Conservation (phyloP, 2,113 vertebrate species). For the Calyptommatus sinebrachiatus region DNA sequence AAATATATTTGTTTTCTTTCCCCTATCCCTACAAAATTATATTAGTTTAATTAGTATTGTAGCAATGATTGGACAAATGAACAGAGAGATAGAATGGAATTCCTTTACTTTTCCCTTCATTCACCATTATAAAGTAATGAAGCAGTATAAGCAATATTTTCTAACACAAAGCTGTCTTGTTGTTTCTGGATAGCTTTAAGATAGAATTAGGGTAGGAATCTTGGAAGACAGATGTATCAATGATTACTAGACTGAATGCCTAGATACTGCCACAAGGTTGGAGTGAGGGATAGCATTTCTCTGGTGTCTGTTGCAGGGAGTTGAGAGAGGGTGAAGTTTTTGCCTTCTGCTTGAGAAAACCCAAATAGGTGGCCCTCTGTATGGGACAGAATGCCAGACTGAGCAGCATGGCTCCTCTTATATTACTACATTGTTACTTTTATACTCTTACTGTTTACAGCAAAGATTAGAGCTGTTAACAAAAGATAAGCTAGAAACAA, state of each 20-base stretch:
- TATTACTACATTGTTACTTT: too few relatives aligned
- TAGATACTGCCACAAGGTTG: too few relatives aligned
- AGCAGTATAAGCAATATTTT: background rate
- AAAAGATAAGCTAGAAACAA: conserved; percentile 39
- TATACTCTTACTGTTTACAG: background rate
- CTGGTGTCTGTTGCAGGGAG: too few relatives aligned
- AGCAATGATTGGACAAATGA: background rate
- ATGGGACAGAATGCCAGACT: too few relatives aligned
- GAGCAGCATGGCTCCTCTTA: too few relatives aligned
- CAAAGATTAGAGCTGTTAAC: conserved; percentile 54
- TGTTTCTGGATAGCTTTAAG: background rate
- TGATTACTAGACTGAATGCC: too few relatives aligned
- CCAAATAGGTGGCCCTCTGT: too few relatives aligned
- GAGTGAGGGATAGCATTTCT: too few relatives aligned
- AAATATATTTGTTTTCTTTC: background rate
- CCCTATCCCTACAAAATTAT: background rate
- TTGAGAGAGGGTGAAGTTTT: too few relatives aligned
- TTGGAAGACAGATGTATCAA: too few relatives aligned
- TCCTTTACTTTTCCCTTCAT: background rate
- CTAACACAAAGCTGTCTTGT: background rate
- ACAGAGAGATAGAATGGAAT: background rate
- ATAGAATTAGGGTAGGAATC: too few relatives aligned
- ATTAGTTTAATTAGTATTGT: background rate
- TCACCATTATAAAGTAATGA: background rate
- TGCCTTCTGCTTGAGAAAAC: too few relatives aligned